These are phyloP conservation scores for Dipodomys merriami DNA, from an alignment of 2,113 vertebrate genomes.

Conservation along the genomic window DNA sequence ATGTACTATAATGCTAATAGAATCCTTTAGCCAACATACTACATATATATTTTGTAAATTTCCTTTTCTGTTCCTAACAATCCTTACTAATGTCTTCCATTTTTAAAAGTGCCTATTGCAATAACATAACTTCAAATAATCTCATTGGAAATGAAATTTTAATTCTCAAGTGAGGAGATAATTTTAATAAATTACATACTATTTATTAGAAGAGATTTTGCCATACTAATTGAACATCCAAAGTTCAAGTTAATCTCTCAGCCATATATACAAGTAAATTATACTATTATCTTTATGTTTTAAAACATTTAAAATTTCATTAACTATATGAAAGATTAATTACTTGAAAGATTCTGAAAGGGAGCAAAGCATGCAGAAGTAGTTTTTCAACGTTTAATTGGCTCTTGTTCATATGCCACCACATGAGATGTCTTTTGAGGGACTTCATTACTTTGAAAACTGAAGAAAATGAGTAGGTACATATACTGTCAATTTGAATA, in stretches of 20 bases:
- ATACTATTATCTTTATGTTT: constrained; percentile 36
- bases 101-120: constrained; percentile 22
- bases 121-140: constrained; percentile 59
- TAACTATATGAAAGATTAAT: constrained; percentile 51
- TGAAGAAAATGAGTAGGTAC: constrained; percentile 38
- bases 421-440: neutral
- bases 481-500: constrained; percentile 7
- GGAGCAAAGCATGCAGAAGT: constrained; percentile 22
- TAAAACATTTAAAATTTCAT: constrained; percentile 28
- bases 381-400: constrained; percentile 42
- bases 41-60: constrained; percentile 34
- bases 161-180: constrained; percentile 29
- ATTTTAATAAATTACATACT: constrained; percentile 43
- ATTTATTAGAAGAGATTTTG: constrained; percentile 23
- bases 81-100: neutral
- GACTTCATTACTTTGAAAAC: constrained; percentile 30
- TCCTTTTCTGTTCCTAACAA: constrained; percentile 41
- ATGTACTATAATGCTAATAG: neutral
- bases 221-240: neutral
- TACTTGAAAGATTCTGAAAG: constrained; percentile 54
- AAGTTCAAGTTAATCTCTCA: constrained; percentile 56
- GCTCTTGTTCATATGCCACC: neutral
- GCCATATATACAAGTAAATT: constrained; percentile 9
- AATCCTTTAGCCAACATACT: constrained; percentile 46
- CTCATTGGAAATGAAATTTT: constrained; percentile 40